These are phyloP conservation scores for Elymnias hypermnestra DNA, from an alignment of 1,140 invertebrate species.

Conservation along the genomic window DNA sequence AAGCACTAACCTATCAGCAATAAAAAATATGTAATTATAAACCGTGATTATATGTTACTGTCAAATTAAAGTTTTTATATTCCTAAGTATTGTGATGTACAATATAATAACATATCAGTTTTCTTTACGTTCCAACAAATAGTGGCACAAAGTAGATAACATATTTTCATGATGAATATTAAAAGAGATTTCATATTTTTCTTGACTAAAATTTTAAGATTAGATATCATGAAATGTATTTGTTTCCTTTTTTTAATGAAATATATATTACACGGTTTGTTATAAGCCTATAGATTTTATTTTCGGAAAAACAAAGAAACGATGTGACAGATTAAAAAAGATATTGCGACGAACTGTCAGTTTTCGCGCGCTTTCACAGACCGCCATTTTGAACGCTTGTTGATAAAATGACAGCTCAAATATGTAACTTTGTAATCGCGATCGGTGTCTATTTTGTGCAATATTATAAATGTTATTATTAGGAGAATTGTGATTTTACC, in stretches of 20 bases:
- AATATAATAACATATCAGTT: conserved; percentile 57
- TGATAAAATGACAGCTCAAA: conserved; percentile 40
- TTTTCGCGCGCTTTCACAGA: conserved; percentile 28
- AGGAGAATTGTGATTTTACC: conserved; percentile 71
- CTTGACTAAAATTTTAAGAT: conserved; percentile 10
- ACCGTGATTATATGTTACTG: no score
- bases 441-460: conserved; percentile 63
- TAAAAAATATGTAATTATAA: no score
- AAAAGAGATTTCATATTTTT: conserved; percentile 38
- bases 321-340: no score
- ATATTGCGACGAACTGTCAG: conserved; percentile 8
- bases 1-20: no score
- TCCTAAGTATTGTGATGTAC: conserved; percentile 40
- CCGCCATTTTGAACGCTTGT: conserved; percentile 40
- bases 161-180: conserved; percentile 46
- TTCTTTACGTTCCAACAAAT: conserved; percentile 24
- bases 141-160: conserved; percentile 28
- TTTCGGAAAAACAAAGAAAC: no score
- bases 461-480: conserved; percentile 62
- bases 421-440: conserved; percentile 34
- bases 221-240: not conserved
- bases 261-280: no score
- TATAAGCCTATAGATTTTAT: no score
- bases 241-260: no score
- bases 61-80: not conserved